These are phyloP conservation scores for Tolypeutes matacus DNA, from an alignment of 2,797 vertebrate genomes.

Conservation along the genomic window DNA sequence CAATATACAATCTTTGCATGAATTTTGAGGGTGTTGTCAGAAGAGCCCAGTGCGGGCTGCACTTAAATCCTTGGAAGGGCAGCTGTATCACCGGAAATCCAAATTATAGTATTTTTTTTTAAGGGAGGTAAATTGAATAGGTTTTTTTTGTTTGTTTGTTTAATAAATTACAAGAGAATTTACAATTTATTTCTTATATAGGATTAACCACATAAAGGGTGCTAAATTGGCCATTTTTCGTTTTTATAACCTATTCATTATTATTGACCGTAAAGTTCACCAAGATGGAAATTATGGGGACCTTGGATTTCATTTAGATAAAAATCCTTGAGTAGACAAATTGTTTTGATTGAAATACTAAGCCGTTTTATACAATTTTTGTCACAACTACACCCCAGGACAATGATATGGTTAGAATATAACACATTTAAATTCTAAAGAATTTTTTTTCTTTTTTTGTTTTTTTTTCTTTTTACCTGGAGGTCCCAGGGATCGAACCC, in stretches of 20 bases:
- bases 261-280: not conserved
- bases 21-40: not conserved
- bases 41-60: not conserved
- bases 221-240: not conserved
- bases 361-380: not conserved
- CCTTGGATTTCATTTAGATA: constrained; percentile 23
- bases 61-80: not conserved
- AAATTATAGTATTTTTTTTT: constrained; percentile 18
- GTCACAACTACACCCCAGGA: not conserved
- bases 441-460: no score
- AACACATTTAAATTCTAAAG: not conserved
- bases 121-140: not conserved
- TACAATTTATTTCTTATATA: not conserved
- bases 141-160: no score
- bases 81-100: not conserved
- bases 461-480: no score
- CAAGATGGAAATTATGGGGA: not conserved
- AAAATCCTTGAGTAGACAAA: not conserved
- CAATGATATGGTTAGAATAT: constrained; percentile 25
- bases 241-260: not conserved
- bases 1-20: not conserved
- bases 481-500: no score
- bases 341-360: not conserved
- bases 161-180: not conserved
- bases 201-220: not conserved